Conservation (phyloP, 2,113 vertebrate species). For the Chrysochloris asiatica region DNA sequence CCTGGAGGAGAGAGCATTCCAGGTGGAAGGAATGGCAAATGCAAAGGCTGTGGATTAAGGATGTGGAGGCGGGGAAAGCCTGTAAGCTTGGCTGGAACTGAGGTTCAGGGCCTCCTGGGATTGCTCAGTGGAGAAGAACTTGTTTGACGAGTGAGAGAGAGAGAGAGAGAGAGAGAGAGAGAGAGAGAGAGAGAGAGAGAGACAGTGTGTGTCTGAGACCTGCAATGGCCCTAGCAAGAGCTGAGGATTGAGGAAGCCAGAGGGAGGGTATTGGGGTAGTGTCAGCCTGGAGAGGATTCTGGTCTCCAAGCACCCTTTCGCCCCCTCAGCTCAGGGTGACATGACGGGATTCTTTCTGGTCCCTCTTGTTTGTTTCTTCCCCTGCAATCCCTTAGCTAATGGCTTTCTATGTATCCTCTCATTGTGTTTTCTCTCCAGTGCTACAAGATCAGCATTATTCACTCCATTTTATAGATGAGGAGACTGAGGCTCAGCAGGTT, state of each 20-base stretch:
- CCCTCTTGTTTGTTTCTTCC: background rate
- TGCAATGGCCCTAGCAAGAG: background rate
- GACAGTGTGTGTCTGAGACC: background rate
- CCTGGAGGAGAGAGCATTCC: constrained; percentile 74
- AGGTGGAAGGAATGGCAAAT: constrained; percentile 78
- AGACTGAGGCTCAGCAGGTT: constrained; percentile 51
- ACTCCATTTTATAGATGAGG: constrained; percentile 50
- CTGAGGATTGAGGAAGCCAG: constrained; percentile 33
- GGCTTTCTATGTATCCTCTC: background rate
- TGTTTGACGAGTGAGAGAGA: constrained; percentile 41
- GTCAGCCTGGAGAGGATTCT: background rate
- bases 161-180: background rate
- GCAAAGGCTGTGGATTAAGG: constrained; percentile 75
- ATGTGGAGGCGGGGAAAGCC: constrained; percentile 78
- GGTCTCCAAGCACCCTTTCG: background rate
- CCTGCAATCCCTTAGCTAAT: background rate
- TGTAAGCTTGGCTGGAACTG: constrained; percentile 74
- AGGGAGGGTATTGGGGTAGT: background rate
- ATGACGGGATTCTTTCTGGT: background rate
- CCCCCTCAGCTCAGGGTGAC: background rate
- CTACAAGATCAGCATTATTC: background rate
- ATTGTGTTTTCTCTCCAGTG: background rate
- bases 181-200: background rate
- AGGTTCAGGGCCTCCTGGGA: constrained; percentile 76
- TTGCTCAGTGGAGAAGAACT: constrained; percentile 77